Evolutionary conservation across 1,140 invertebrate genomes (phyloP), one percentile per base, ranked within the genome.

Genomic region (Coptotermes formosanus): DNA sequence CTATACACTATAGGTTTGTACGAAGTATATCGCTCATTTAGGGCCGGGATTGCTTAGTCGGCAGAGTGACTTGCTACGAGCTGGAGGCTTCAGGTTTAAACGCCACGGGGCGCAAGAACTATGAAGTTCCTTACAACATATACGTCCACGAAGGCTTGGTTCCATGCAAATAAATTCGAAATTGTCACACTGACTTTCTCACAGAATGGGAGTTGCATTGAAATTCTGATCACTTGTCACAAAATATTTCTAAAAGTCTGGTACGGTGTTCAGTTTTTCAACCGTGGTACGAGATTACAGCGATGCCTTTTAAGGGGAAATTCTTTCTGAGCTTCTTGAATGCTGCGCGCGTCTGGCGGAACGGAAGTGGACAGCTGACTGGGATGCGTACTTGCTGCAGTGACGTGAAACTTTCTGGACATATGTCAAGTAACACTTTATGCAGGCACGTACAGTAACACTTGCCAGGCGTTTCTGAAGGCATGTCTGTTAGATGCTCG

Each of bases 301-400:
- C 64, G 64, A n/a, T 75, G 16, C 64, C 64, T 75, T 75, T n/a
- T 75, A 75, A 75, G 64, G 64, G 64, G 52, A 30, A 64, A 75
- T 75, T 75, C 64, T 75, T 75, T n/a, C 14, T 12, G n/a, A 25
- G n/a, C 25, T 30, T 0, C 19, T 3, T n/a, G 7, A 8, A 30
- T 75, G 64, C 7, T 30, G 64, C 25, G n/a, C 64, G 64, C 25
- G 2, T n/a, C n/a, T 75, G 21, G 25, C 21, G 59, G 59, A 19
- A 8, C 21, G 1, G 59, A 19, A 64, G 59, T 12, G 1, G 12
- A 21, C 59, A 23, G 59, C 59, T n/a, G 59, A 21, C 12, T 21
- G 19, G 59, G 59, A 64, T 19, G 12, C 59, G 6, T 23, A 19
- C 59, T 64, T 12, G 59, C 59, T 23, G 45, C 14, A 19, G 21